These are phyloP conservation scores for Chamaedrilus cognettii DNA, from an alignment of 2,888 invertebrate genomes.

Conservation along the genomic window DNA sequence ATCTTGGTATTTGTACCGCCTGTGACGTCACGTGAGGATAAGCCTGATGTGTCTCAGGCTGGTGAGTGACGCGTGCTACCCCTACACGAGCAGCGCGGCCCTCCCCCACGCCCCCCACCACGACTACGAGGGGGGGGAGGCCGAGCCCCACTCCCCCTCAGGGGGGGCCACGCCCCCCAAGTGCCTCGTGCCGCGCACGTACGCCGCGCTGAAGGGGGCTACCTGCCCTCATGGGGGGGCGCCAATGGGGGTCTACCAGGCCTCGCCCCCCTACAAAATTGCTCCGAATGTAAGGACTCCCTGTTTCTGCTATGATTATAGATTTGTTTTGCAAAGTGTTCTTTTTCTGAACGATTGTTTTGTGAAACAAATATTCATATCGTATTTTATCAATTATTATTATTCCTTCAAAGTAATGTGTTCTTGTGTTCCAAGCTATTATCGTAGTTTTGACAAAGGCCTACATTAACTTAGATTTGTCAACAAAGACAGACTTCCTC, in stretches of 20 bases:
- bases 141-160: constrained; percentile 53
- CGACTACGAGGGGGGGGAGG: neutral
- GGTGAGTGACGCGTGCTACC: constrained; percentile 83
- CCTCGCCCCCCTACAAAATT: constrained; percentile 7
- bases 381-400: too few species aligned
- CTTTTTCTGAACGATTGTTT: too few species aligned
- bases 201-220: neutral
- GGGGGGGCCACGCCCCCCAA: too few species aligned
- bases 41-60: constrained; percentile 65
- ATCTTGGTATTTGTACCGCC: too few species aligned
- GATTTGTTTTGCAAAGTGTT: too few species aligned
- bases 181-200: neutral
- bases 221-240: constrained; percentile 1
- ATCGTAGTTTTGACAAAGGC: too few species aligned
- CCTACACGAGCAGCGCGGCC: constrained; percentile 69
- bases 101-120: constrained; percentile 45
- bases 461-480: too few species aligned
- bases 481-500: too few species aligned
- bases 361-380: too few species aligned
- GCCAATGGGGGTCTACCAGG: constrained; percentile 3
- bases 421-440: too few species aligned
- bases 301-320: too few species aligned
- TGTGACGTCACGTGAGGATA: neutral
- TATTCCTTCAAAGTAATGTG: too few species aligned
- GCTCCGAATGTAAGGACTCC: constrained; percentile 8